These are phyloP conservation scores for Apotomis betuletana DNA, from an alignment of 2,888 invertebrate species.

Conservation along the genomic window DNA sequence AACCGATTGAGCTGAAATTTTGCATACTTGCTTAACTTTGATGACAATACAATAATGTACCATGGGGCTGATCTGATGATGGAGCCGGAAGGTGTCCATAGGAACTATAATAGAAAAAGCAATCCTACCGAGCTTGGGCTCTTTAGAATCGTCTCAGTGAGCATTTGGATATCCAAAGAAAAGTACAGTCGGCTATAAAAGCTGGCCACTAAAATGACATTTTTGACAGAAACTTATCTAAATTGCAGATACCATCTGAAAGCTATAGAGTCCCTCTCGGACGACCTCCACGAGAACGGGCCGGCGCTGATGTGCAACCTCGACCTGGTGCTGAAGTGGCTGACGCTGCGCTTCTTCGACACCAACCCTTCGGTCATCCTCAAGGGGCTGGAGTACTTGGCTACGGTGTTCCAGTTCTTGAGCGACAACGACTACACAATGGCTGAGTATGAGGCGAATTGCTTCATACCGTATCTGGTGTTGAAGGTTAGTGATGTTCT, in stretches of 20 bases:
- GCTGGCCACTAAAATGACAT: too few relatives aligned
- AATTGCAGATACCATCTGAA: constrained; percentile 93
- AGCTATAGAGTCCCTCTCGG: constrained; percentile 94
- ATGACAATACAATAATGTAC: too few relatives aligned
- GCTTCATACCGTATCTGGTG: constrained; percentile 97
- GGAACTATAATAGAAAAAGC: too few relatives aligned
- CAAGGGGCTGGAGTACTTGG: constrained; percentile 96
- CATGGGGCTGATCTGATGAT: too few relatives aligned
- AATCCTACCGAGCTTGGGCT: too few relatives aligned
- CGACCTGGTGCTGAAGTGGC: constrained; percentile 98
- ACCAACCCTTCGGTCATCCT: constrained; percentile 98
- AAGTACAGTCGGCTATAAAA: too few relatives aligned
- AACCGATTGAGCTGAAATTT: too few relatives aligned
- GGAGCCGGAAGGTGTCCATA: too few relatives aligned
- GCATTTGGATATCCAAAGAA: too few relatives aligned
- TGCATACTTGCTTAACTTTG: too few relatives aligned
- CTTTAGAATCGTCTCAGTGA: too few relatives aligned
- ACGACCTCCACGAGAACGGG: constrained; percentile 91
- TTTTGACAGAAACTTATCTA: too few relatives aligned
- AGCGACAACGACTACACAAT: constrained; percentile 92
- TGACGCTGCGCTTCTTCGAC: constrained; percentile 98
- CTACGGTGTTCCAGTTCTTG: constrained; percentile 91
- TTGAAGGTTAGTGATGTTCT: constrained; percentile 87
- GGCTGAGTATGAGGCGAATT: constrained; percentile 94
- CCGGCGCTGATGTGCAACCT: constrained; percentile 93